Conservation (phyloP, 1,140 invertebrate genomes). For the Drosophila nebulosa region DNA sequence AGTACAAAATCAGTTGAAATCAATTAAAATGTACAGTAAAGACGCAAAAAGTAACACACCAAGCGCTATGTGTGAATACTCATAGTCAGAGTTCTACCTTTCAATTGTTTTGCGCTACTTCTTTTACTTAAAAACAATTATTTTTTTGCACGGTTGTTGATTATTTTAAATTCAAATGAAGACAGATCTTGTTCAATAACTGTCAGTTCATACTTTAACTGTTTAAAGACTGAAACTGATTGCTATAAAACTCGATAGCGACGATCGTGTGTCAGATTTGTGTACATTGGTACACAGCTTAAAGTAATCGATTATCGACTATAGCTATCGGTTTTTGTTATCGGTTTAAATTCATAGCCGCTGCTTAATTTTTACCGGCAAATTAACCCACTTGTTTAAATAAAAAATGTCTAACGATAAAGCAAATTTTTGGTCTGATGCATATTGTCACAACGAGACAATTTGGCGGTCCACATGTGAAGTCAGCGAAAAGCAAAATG, state of each 20-base stretch:
- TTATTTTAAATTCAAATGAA: too few relatives aligned
- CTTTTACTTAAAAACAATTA: too few relatives aligned
- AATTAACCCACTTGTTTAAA: neutral
- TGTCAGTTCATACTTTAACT: neutral
- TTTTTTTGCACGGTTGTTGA: too few relatives aligned
- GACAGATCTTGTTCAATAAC: neutral
- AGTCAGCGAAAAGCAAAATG: constrained; percentile 20
- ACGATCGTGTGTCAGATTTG: neutral
- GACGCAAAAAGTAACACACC: neutral
- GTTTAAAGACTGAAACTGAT: neutral
- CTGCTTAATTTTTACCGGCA: neutral
- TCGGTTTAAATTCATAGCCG: too few relatives aligned
- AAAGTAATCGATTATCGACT: neutral
- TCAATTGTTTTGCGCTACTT: too few relatives aligned
- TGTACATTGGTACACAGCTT: too few relatives aligned
- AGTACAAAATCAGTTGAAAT: constrained; percentile 36
- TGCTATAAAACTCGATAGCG: neutral
- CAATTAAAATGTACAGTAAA: constrained; percentile 32
- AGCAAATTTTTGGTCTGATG: constrained; percentile 3
- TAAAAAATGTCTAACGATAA: neutral
- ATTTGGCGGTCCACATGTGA: constrained; percentile 3
- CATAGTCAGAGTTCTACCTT: too few relatives aligned
- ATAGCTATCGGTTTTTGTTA: neutral
- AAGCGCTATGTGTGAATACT: too few relatives aligned
- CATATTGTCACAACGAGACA: constrained; percentile 25